Evolutionary conservation across 2,888 invertebrate genomes (phyloP).

Genomic region (Tetrapedia diversipes): DNA sequence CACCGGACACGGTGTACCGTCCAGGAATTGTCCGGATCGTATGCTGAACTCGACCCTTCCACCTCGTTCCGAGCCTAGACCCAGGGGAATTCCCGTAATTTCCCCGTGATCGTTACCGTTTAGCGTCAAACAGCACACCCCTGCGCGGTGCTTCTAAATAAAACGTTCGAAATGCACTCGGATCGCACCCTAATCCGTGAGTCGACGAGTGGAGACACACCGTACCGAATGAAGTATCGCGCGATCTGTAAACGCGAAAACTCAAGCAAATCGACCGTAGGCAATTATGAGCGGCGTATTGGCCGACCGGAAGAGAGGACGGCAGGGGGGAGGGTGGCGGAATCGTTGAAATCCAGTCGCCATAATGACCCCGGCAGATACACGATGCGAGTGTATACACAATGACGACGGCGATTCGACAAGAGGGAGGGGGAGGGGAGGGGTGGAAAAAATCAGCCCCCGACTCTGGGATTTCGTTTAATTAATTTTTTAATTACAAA

Average conservation of each 20-base stretch:
- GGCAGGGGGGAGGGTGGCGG: conserved; percentile 33
- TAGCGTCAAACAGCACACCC: too few species aligned
- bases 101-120: background rate
- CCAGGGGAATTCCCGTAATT: background rate
- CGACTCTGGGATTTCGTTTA: conserved; percentile 73
- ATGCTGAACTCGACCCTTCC: background rate
- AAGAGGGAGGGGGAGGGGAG: too few species aligned
- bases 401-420: conserved; percentile 62
- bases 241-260: conserved; percentile 27
- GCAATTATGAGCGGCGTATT: conserved; percentile 67
- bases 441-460: conserved; percentile 67
- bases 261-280: conserved; percentile 66
- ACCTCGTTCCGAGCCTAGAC: background rate
- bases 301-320: conserved; percentile 28
- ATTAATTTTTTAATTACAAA: conserved; percentile 77
- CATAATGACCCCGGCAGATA: conserved; percentile 67
- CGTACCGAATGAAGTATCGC: conserved; percentile 10
- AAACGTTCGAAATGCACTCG: too few species aligned
- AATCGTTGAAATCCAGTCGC: conserved; percentile 69
- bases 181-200: too few species aligned
- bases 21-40: conserved; percentile 20
- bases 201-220: too few species aligned
- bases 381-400: conserved; percentile 63
- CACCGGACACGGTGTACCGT: conserved; percentile 24
- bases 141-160: background rate